phyloP scores from a whole-genome alignment of 2,797 vertebrate species.

The Potorous gilbertii region DNA sequence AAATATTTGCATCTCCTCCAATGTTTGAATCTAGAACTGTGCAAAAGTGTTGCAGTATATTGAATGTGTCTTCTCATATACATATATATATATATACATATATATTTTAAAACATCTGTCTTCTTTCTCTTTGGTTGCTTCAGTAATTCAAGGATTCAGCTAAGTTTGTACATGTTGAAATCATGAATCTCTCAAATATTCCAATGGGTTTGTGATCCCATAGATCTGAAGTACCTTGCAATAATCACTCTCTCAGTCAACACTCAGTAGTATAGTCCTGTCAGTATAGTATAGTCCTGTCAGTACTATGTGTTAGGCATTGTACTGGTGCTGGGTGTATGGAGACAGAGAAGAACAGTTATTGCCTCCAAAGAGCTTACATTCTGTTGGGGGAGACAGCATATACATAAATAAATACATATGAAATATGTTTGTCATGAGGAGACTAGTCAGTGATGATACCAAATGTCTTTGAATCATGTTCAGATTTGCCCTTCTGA shows the following conservation, averaged over 20 bases:
- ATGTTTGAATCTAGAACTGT: not conserved
- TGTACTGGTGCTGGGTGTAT: not conserved
- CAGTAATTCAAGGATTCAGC: not conserved
- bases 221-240: not conserved
- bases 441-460: not conserved
- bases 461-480: not conserved
- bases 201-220: not conserved
- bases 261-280: not conserved
- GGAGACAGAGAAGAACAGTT: not conserved
- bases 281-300: not conserved
- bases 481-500: not conserved
- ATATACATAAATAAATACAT: not conserved
- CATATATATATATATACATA: too few relatives aligned
- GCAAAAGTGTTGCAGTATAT: not conserved
- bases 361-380: not conserved
- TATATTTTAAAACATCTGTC: not conserved
- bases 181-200: not conserved
- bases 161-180: not conserved
- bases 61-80: not conserved
- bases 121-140: not conserved
- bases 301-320: not conserved
- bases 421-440: not conserved
- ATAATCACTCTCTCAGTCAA: not conserved
- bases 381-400: not conserved
- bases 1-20: not conserved